These are phyloP conservation scores for Ophion costatus DNA, from an alignment of 2,888 invertebrate genomes.

Conservation along the genomic window DNA sequence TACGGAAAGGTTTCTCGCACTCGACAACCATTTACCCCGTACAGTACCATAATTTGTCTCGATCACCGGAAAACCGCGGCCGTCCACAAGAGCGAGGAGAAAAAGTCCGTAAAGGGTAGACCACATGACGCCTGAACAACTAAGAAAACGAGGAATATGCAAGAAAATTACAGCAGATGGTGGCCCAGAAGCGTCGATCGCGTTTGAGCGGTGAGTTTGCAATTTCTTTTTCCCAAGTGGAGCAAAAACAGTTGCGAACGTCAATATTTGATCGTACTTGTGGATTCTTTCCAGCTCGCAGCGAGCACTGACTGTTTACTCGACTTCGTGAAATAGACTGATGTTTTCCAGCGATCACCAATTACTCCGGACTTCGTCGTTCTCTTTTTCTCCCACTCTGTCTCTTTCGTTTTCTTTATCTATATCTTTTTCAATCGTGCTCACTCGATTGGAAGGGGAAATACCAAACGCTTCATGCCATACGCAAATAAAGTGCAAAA, in stretches of 20 bases:
- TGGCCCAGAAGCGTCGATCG: neutral
- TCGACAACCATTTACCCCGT: constrained; percentile 73
- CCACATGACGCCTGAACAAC: constrained; percentile 54
- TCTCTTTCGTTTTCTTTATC: constrained; percentile 25
- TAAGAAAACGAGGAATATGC: neutral
- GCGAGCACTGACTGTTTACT: constrained; percentile 28
- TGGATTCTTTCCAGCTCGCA: neutral
- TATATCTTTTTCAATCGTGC: constrained; percentile 31
- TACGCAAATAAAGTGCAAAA: constrained; percentile 66
- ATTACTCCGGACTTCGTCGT: constrained; percentile 51
- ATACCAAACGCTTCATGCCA: constrained; percentile 66
- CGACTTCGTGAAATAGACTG: constrained; percentile 51
- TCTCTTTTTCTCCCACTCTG: constrained; percentile 33
- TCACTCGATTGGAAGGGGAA: constrained; percentile 37
- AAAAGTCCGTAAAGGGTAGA: constrained; percentile 44
- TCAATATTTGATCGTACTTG: neutral
- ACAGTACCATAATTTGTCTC: constrained; percentile 74
- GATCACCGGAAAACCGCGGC: constrained; percentile 57
- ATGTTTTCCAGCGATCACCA: constrained; percentile 53
- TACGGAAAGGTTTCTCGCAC: constrained; percentile 65
- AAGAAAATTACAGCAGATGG: neutral
- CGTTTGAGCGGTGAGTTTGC: neutral
- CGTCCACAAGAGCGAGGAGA: constrained; percentile 51
- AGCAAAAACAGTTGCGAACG: neutral
- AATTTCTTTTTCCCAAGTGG: neutral